Evolutionary conservation across 2,113 vertebrate species (phyloP), one percentile per base, ranked within the genome.

Genomic region (Helogale parvula): DNA sequence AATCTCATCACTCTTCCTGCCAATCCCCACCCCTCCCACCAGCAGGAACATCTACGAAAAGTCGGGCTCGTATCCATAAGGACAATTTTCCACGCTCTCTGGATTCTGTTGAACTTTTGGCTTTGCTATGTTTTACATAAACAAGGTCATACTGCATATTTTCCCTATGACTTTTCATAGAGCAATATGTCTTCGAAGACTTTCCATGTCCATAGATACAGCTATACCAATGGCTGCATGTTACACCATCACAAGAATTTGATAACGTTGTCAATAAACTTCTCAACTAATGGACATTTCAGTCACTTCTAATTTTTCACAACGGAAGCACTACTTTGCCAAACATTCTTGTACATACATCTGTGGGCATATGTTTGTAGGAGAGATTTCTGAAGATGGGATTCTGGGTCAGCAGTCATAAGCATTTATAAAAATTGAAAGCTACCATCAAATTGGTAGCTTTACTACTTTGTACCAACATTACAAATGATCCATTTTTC

Each of bases 121-220:
- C 47, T 80, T 94, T 93, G 31, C 35, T 77, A 47, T 27, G 7
- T 95, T 90, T 86, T 88, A 54, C 65, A 86, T 82, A 90, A 97
- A 79, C 1, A 86, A 77, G 80, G 94, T 35, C 68, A 77, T 31
- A 21, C 57, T 84, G 15, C 60, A 35, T 80, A 79, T 82, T 88
- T 97, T 91, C 71, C 57, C 63, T n/a, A 14, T 86, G 86, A 88
- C 72, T 96, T 92, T 52, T 57, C 72, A 68, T 21, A n/a, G 7
- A 47, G 29, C 2, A 8, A 38, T 47, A 2, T n/a, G 76, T n/a
- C 81, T 52, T 47, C 47, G 47, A 95, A 92, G 65, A 66, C 38
- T 33, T 82, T 72, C 38, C 10, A 31, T 69, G 23, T 65, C 81
- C 27, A 7, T 10, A 86, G n/a, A 84, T 12, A 31, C 0, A n/a